These are phyloP conservation scores for Sycophila texana DNA, from an alignment of 2,888 invertebrate species.

Conservation along the genomic window DNA sequence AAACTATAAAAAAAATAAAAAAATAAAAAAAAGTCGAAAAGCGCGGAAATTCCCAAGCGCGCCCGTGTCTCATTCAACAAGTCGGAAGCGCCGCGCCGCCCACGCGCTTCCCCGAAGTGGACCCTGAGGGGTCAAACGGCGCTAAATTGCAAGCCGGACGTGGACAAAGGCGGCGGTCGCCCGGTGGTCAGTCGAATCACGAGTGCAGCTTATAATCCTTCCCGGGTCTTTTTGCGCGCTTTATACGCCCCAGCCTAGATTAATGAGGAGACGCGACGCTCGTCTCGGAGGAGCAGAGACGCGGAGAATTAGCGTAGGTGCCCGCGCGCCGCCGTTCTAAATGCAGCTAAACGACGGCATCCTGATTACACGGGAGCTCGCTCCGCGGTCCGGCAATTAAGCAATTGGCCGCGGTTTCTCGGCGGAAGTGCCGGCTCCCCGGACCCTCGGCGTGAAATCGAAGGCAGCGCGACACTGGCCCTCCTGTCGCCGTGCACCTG, in stretches of 20 bases:
- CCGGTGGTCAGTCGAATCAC: slow-evolving; percentile 17
- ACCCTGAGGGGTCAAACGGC: not conserved
- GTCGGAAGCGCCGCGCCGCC: not conserved
- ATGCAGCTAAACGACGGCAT: slow-evolving; percentile 72
- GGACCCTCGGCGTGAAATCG: slow-evolving; percentile 11
- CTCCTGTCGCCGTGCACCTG: not conserved
- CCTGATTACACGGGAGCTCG: slow-evolving; percentile 69
- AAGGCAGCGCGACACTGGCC: not conserved
- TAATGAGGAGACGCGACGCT: slow-evolving; percentile 17
- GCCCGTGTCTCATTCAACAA: slow-evolving; percentile 4
- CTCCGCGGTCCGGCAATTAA: slow-evolving; percentile 68
- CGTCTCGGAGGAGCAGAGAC: not conserved
- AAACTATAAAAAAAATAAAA: not conserved
- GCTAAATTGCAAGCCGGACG: not conserved
- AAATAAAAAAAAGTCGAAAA: not conserved
- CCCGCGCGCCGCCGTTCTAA: slow-evolving; percentile 60
- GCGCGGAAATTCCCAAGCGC: not conserved
- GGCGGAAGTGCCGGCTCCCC: slow-evolving; percentile 57
- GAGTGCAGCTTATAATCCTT: not conserved
- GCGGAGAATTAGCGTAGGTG: slow-evolving; percentile 70
- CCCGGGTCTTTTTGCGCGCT: not conserved
- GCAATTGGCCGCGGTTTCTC: slow-evolving; percentile 72
- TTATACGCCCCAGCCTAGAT: too few relatives aligned
- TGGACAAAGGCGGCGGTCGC: slow-evolving; percentile 3
- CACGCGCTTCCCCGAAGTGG: not conserved